These are phyloP conservation scores for Serranus cabrilla DNA, from an alignment of 2,797 vertebrate genomes.

Conservation along the genomic window DNA sequence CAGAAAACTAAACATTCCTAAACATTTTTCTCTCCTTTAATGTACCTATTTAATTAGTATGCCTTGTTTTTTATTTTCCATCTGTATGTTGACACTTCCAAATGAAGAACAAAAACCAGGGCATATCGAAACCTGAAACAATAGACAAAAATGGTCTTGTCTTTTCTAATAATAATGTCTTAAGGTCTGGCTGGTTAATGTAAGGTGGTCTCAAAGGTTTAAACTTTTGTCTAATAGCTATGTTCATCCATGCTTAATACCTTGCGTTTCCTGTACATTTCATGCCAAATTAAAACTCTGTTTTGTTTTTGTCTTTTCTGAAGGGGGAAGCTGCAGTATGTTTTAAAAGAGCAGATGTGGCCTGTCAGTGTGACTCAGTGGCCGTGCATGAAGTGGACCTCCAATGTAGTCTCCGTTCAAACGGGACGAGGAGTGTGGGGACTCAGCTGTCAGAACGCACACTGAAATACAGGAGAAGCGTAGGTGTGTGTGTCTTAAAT, in stretches of 20 bases:
- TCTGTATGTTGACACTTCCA: background rate
- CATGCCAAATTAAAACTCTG: background rate
- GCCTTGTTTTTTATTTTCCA: too few species aligned
- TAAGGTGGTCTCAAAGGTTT: background rate
- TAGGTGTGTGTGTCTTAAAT: slow-evolving; percentile 20
- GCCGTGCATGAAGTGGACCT: background rate
- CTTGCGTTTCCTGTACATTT: background rate
- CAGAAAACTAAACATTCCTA: background rate
- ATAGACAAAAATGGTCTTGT: too few species aligned
- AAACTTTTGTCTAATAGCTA: background rate
- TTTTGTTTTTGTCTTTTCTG: slow-evolving; percentile 15
- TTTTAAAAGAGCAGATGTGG: slow-evolving; percentile 25
- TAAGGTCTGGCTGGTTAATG: background rate
- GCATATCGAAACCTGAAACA: too few species aligned
- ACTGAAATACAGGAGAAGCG: slow-evolving; percentile 16
- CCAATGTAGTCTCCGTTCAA: background rate
- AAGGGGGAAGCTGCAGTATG: slow-evolving; percentile 1
- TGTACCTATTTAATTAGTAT: background rate
- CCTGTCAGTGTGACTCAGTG: slow-evolving; percentile 4
- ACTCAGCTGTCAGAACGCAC: slow-evolving; percentile 23
- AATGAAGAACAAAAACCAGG: too few species aligned
- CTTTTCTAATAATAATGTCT: background rate
- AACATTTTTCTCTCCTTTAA: background rate
- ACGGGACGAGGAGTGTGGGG: slow-evolving; percentile 9
- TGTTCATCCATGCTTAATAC: background rate